These are phyloP conservation scores for Phylloscopus trochilus DNA, from an alignment of 2,113 vertebrate species.

Conservation along the genomic window DNA sequence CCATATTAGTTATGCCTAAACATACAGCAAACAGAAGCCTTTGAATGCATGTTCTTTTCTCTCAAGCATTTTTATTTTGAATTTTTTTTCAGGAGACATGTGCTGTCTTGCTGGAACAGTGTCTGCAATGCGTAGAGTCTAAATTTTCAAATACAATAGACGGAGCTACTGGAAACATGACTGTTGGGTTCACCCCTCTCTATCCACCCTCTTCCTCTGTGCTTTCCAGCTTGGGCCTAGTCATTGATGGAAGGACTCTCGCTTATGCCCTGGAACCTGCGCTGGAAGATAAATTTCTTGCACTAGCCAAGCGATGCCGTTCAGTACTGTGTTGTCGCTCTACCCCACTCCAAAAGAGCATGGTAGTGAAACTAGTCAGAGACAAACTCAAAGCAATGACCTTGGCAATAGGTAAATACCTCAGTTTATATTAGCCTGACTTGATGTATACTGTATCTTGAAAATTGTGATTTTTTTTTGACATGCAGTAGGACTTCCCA, in stretches of 20 bases:
- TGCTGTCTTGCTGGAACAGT: conserved; percentile 87
- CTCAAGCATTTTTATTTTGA: not conserved
- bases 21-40: not conserved
- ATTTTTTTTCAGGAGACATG: conserved; percentile 86
- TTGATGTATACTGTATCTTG: not conserved
- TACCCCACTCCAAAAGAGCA: conserved; percentile 96
- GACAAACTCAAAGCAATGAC: conserved; percentile 98
- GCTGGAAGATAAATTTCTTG: conserved; percentile 92
- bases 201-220: conserved; percentile 51
- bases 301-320: conserved; percentile 85
- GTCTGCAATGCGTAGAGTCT: conserved; percentile 84
- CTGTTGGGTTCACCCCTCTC: conserved; percentile 66
- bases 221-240: conserved; percentile 83
- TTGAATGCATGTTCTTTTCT: not conserved
- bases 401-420: conserved; percentile 88
- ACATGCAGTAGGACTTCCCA: not conserved
- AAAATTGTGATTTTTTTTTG: not conserved
- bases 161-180: conserved; percentile 55
- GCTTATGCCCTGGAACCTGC: conserved; percentile 88
- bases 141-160: conserved; percentile 74
- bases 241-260: conserved; percentile 92
- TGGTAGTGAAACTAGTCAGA: conserved; percentile 95
- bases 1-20: not conserved
- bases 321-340: conserved; percentile 94
- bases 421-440: not conserved